Conservation (phyloP, 35 echinoderm and acorn worm genomes). For the Heliocidaris erythrogramma region DNA sequence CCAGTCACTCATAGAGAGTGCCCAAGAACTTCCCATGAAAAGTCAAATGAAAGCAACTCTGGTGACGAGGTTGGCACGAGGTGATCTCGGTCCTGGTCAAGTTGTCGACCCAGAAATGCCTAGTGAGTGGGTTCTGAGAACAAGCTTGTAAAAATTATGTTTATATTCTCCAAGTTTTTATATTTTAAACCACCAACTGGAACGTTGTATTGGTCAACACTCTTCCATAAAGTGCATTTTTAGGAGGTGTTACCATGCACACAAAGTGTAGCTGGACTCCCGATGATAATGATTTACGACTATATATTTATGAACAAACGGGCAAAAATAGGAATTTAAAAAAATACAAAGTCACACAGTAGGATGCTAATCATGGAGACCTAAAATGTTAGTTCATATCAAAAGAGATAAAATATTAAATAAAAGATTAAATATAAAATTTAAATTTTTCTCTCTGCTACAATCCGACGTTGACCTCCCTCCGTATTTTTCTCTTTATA, state of each 20-base stretch:
- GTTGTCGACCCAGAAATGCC: conserved; percentile 73
- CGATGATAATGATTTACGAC: not conserved
- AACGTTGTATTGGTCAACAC: too few species aligned
- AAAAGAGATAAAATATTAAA: too few species aligned
- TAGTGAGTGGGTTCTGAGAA: conserved; percentile 38
- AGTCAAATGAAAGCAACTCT: conserved; percentile 65
- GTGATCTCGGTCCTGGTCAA: conserved; percentile 73
- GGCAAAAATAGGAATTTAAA: not conserved
- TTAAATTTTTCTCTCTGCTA: too few species aligned
- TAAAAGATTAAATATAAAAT: too few species aligned
- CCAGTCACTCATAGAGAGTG: not conserved
- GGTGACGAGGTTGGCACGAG: conserved; percentile 65
- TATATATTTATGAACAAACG: not conserved
- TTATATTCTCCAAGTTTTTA: not conserved
- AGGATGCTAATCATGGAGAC: not conserved
- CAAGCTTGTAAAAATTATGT: not conserved
- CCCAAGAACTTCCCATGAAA: conserved; percentile 39
- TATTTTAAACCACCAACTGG: too few species aligned
- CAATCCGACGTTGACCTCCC: too few species aligned
- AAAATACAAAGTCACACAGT: not conserved
- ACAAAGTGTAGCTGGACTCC: not conserved
- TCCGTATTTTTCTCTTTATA: not conserved
- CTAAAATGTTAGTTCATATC: not conserved
- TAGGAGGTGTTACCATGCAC: not conserved
- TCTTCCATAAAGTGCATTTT: too few species aligned